Conservation (phyloP, 2,113 vertebrate species). For the Grus americana region DNA sequence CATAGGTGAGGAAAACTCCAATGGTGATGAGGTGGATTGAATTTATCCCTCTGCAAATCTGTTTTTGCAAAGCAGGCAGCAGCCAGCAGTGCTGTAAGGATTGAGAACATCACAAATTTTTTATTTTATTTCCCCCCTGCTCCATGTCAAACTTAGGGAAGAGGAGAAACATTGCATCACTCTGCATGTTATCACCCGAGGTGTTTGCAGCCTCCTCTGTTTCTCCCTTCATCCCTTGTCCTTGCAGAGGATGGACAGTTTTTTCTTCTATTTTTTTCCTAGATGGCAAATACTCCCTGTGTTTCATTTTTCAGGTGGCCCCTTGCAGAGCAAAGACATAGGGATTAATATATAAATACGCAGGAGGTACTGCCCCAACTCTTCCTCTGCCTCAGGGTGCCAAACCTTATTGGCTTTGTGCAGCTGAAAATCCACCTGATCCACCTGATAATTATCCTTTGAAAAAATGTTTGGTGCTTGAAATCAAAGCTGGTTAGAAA, state of each 20-base stretch:
- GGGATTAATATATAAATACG: neutral
- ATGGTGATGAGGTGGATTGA: neutral
- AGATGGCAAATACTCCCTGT: neutral
- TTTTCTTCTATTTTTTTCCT: neutral
- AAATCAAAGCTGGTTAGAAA: neutral
- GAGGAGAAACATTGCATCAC: neutral
- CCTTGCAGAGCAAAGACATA: neutral
- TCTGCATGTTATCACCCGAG: rapidly evolving
- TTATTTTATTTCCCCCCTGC: neutral
- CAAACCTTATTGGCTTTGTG: neutral
- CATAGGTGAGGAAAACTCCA: neutral
- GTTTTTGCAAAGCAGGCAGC: neutral
- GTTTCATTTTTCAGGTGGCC: neutral
- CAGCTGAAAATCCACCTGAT: neutral
- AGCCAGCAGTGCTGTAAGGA: neutral
- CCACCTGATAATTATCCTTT: neutral
- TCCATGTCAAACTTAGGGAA: neutral
- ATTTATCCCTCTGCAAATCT: neutral
- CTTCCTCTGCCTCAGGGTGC: neutral
- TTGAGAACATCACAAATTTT: neutral
- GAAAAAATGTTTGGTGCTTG: neutral
- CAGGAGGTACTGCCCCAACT: neutral
- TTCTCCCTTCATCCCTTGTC: neutral
- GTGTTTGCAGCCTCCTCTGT: neutral
- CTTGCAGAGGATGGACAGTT: neutral